phyloP scores from a whole-genome alignment of 2,113 vertebrate genomes.

The Odontesthes bonariensis region DNA sequence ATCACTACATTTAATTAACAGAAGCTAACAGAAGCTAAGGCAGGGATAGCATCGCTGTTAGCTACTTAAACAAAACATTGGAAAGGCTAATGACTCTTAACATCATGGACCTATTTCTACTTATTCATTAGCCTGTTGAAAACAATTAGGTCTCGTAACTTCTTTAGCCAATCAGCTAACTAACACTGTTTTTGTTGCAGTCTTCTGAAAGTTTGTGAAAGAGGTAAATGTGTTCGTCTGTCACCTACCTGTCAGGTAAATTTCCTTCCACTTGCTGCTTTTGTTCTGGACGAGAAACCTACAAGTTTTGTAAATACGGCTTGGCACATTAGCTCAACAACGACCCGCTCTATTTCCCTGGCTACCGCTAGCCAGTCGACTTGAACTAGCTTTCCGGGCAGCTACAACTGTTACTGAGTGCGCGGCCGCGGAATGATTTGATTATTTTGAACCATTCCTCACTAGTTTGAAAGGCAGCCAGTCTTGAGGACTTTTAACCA shows the following conservation, averaged over 20 bases:
- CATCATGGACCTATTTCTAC: background rate
- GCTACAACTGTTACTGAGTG: constrained; percentile 33
- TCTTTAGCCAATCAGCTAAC: constrained; percentile 12
- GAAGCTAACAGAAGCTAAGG: background rate
- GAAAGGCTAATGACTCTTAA: background rate
- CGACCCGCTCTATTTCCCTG: background rate
- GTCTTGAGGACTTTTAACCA: background rate
- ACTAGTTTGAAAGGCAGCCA: constrained; percentile 29
- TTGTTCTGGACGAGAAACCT: background rate
- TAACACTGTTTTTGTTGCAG: constrained; percentile 13
- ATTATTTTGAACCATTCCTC: constrained; percentile 2
- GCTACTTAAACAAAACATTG: background rate
- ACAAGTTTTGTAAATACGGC: background rate
- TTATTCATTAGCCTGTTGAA: background rate
- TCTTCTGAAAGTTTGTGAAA: background rate
- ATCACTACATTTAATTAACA: too few species aligned
- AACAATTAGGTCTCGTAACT: background rate
- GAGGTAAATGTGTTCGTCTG: constrained; percentile 4
- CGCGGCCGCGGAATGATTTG: background rate
- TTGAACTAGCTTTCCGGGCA: constrained; percentile 68
- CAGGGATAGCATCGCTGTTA: background rate
- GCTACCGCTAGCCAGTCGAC: constrained; percentile 24
- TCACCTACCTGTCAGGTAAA: constrained; percentile 45
- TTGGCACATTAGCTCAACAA: constrained; percentile 1
- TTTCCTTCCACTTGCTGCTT: constrained; percentile 13